Evolutionary conservation across 1,140 invertebrate genomes (phyloP), one percentile per base, ranked within the genome.

Genomic region (Mercenaria mercenaria): DNA sequence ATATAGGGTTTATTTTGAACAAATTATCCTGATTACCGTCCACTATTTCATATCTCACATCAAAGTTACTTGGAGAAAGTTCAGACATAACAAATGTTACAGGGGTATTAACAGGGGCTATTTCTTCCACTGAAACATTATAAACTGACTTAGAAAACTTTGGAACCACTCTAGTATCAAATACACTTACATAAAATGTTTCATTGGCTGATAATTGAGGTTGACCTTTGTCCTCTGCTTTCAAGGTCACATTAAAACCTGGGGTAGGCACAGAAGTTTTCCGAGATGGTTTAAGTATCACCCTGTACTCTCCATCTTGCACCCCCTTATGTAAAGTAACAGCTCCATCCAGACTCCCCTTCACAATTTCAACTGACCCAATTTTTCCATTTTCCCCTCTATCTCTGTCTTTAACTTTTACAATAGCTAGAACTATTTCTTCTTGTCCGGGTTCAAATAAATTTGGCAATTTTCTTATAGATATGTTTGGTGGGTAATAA

Each of bases 111-210:
- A 98, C 96, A 0, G 99, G 98, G 0, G 98, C 97, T 0, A 97
- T 98, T 97, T 99, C 99, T 0, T 97, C 97, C 13, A 99, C 97
- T 91, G 97, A 97, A 23, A 98, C 98, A 94, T 98, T 97, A 94
- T 99, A 99, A 64, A 98, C 97, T 95, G 98, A 97, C 88, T 98
- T 97, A 91, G 98, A 98, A 96, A 99, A 99, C 41, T 98, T 97
- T 0, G 98, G 98, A 0, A 97, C 97, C 94, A 98, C 98, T 94
- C 99, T 98, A 93, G 98, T 95, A 94, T 98, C 98, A 3, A 97
- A 96, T n/a, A 99, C 96, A 32, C 91, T 97, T 96, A 96, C 93
- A 56, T 92, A 93, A 72, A 96, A 92, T 18, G 92, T 93, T 77
- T 93, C 91, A 77, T 94, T 93, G 6, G 95, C 92, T 3, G 92